Percentiles rank a stretch among this genome's conserved stretches.
Conservation (phyloP, 2,888 invertebrate species). For the Allacma fusca region DNA sequence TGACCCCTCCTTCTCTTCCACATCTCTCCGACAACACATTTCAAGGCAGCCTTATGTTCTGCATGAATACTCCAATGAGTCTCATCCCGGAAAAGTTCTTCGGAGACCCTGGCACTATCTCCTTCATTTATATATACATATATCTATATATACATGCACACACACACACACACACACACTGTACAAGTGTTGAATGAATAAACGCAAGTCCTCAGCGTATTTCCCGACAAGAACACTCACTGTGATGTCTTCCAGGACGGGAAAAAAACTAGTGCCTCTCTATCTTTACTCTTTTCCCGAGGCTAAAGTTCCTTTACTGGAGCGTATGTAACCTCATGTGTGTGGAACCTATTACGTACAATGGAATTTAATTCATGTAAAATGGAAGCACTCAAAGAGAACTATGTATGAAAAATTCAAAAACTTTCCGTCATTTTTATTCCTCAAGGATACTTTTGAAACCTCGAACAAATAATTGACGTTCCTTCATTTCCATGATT, state of each 20-base stretch:
- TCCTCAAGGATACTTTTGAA: constrained; percentile 1
- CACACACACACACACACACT: too few species aligned
- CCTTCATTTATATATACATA: too few species aligned
- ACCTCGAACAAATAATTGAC: not conserved
- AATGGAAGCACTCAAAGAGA: not conserved
- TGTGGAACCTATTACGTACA: not conserved
- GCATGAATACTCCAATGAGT: too few species aligned
- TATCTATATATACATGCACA: too few species aligned
- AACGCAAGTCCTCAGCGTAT: not conserved
- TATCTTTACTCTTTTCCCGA: not conserved
- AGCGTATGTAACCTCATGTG: not conserved
- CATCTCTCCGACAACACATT: too few species aligned
- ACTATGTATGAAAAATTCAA: not conserved
- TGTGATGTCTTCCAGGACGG: too few species aligned
- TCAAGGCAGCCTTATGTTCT: too few species aligned
- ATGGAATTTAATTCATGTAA: constrained; percentile 6
- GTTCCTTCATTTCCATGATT: constrained; percentile 11
- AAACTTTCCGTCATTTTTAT: not conserved
- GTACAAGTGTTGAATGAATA: not conserved
- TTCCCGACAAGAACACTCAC: too few species aligned
- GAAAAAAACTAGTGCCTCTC: not conserved
- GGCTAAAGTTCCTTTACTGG: not conserved
- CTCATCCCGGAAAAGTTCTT: too few species aligned
- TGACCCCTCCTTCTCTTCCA: too few species aligned
- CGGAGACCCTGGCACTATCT: too few species aligned